These are phyloP conservation scores for Coreius guichenoti DNA, from an alignment of 2,797 vertebrate species.

Conservation along the genomic window DNA sequence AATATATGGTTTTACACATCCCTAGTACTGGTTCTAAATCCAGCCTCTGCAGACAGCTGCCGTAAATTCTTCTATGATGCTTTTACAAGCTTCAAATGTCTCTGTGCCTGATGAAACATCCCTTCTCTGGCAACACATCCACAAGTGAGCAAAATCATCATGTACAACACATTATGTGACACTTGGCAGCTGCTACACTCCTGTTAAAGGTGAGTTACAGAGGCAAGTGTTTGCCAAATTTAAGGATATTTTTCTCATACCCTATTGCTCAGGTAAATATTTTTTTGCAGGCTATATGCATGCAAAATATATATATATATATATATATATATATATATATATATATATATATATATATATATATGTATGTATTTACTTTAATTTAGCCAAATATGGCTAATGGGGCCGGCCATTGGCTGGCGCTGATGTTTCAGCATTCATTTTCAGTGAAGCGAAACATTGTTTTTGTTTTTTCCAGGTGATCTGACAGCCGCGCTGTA, in stretches of 20 bases:
- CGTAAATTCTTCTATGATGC: constrained; percentile 5
- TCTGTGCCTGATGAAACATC: constrained; percentile 3
- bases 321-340: too few species aligned
- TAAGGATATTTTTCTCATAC: not conserved
- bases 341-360: too few species aligned
- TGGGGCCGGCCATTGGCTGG: not conserved
- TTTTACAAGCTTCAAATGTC: constrained; percentile 23
- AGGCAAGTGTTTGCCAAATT: constrained; percentile 4
- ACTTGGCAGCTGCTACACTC: constrained; percentile 6
- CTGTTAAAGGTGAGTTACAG: constrained; percentile 16
- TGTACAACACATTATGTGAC: constrained; percentile 27
- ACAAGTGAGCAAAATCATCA: constrained; percentile 21
- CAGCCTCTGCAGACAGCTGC: not conserved
- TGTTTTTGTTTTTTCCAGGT: constrained; percentile 5
- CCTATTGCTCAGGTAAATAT: constrained; percentile 11
- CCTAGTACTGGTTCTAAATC: not conserved
- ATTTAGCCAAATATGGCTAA: not conserved
- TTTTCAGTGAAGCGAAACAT: constrained; percentile 14
- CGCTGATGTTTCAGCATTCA: constrained; percentile 25
- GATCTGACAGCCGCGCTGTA: constrained; percentile 32
- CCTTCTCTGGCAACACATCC: constrained; percentile 11
- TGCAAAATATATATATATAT: too few species aligned
- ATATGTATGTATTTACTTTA: too few species aligned
- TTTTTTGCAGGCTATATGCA: not conserved
- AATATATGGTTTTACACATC: not conserved